Evolutionary conservation across 2,797 vertebrate species (phyloP).

Genomic region (Scolopax rusticola): DNA sequence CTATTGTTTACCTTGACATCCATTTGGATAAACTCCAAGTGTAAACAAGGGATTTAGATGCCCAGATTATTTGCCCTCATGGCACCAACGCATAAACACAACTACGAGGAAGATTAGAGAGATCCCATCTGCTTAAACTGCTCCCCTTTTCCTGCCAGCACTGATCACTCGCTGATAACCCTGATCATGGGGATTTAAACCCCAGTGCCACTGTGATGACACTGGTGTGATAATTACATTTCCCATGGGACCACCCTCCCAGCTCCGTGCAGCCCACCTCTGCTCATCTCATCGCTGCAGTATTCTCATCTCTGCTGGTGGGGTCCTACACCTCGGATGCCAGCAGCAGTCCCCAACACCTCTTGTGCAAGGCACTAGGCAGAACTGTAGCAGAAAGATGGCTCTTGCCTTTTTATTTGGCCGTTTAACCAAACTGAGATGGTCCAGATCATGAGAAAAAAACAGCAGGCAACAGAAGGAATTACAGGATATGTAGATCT

Average conservation of each 20-base stretch:
- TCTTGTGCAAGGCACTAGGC: neutral
- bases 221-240: neutral
- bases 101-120: constrained; percentile 63
- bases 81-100: constrained; percentile 23
- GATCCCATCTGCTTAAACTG: constrained; percentile 59
- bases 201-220: neutral
- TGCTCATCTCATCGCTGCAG: neutral
- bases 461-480: constrained; percentile 32
- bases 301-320: neutral
- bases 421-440: neutral
- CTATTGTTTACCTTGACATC: constrained; percentile 58
- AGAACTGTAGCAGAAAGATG: neutral
- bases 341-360: neutral
- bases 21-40: constrained; percentile 62
- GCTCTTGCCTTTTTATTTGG: neutral
- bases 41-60: constrained; percentile 69
- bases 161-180: constrained; percentile 10
- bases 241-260: neutral
- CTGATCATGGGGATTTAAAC: constrained; percentile 36
- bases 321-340: neutral
- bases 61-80: constrained; percentile 64
- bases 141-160: constrained; percentile 44
- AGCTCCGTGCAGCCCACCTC: neutral
- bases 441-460: neutral
- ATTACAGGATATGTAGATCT: constrained; percentile 31